phyloP scores from a whole-genome alignment of 2,113 vertebrate genomes.

The Pseudopodoces humilis region DNA sequence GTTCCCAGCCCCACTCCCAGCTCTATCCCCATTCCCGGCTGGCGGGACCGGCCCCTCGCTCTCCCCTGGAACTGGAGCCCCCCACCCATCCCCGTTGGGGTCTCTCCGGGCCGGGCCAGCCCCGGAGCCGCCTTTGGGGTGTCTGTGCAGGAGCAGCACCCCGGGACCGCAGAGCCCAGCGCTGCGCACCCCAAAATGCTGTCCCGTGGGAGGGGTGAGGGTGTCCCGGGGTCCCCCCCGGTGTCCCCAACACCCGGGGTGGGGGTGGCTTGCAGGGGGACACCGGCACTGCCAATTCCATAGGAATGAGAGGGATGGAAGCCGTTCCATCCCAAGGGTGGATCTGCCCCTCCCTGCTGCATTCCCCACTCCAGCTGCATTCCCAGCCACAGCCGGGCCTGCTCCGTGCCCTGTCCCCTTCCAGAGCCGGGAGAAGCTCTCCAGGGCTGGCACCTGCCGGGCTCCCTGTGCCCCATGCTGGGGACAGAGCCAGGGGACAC shows the following conservation, averaged over 20 bases:
- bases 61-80: background rate
- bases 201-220: too few species aligned
- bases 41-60: accelerated
- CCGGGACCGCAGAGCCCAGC: too few species aligned
- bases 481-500: background rate
- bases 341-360: background rate
- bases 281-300: accelerated
- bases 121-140: too few species aligned
- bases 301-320: background rate
- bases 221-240: background rate
- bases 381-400: background rate
- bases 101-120: too few species aligned
- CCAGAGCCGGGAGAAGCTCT: background rate
- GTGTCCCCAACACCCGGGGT: accelerated
- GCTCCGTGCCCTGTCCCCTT: background rate
- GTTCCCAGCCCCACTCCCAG: too few species aligned
- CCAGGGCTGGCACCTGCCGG: background rate
- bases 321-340: background rate
- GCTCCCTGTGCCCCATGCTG: accelerated
- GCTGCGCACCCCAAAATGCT: too few species aligned
- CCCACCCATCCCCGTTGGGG: too few species aligned
- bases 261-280: background rate
- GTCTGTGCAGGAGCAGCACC: too few species aligned
- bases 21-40: background rate
- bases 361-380: background rate